These are phyloP conservation scores for Dallia pectoralis DNA, from an alignment of 2,797 vertebrate genomes.

Conservation along the genomic window DNA sequence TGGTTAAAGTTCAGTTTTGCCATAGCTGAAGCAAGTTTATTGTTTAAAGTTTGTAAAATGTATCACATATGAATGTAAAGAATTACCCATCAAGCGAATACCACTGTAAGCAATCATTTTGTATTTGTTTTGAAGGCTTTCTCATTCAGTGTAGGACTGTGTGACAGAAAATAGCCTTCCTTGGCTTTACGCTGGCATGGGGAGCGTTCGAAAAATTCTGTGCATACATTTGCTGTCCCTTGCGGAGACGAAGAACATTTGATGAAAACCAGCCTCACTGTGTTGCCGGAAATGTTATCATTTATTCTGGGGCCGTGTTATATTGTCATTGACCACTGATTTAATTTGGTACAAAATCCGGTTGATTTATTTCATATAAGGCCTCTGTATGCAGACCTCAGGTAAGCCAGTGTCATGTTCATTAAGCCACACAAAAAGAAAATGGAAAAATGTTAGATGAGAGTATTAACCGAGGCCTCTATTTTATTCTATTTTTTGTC, in stretches of 20 bases:
- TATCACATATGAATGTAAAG: conserved; percentile 29
- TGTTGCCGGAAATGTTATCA: conserved; percentile 24
- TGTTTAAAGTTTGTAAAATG: conserved; percentile 18
- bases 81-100: conserved; percentile 24
- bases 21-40: conserved; percentile 16
- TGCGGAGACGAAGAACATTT: conserved; percentile 37
- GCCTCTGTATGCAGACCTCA: conserved; percentile 62
- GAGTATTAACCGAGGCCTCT: neutral
- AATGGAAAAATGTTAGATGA: too few species aligned
- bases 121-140: conserved; percentile 6
- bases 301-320: conserved; percentile 55
- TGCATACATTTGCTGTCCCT: conserved; percentile 36
- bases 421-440: too few species aligned
- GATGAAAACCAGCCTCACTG: conserved; percentile 18
- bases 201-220: neutral
- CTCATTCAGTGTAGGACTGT: conserved; percentile 4
- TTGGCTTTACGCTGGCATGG: conserved; percentile 8
- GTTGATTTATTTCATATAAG: conserved; percentile 58
- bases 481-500: neutral
- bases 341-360: conserved; percentile 44
- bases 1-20: conserved; percentile 7
- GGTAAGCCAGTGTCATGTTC: conserved; percentile 39
- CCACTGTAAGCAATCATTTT: conserved; percentile 18
- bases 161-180: conserved; percentile 21
- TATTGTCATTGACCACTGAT: conserved; percentile 57